Base-by-base conservation (phyloP, 1,140 invertebrate genomes). In the Pinna nobilis region DNA sequence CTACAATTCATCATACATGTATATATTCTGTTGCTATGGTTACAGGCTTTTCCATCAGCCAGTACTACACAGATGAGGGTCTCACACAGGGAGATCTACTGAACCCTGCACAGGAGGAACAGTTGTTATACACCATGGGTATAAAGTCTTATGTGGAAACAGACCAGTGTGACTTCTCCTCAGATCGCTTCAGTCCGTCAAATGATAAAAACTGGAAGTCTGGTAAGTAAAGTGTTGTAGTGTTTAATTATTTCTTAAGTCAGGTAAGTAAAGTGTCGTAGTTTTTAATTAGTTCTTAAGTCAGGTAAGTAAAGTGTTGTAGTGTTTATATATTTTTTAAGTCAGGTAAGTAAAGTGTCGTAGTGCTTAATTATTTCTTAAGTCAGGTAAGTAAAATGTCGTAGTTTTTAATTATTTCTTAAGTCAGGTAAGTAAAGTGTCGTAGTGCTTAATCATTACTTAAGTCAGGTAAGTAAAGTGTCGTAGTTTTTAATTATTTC, bases 141-240 rank as follows among this genome's bases (percentile, higher is more conserved):
- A 41, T 63, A 23, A 44, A 37, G n/a, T 39, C 59, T 28, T 63
- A 63, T 32, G 32, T 63, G 18, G 44, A 44, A 32, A 44, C n/a
- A 28, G 25, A 13, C n/a, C 35, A 33, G 4, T 63, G 59, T 63
- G 28, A 23, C 37, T 63, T 39, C 18, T 23, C 59, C 0, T 63
- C 59, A 11, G 37, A n/a, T 15, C 39, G 0, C 18, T 63, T 41
- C 37, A 63, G 39, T 23, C 59, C 39, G 5, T 33, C 39, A 18
- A 63, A 63, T 37, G 44, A 15, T 23, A 25, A 63, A 3, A 35
- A 35, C n/a, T 63, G 59, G 59, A 63, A 63, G 25, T 41, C 28
- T 25, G 37, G 59, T 63, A 25, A 20, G 59, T 63, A n/a, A 9
- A 35, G 28, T n/a, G 15, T 59, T 59, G n/a, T n/a, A n/a, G n/a